Evolutionary conservation across 2,888 invertebrate species (phyloP), one percentile per base, ranked within the genome.

Genomic region (Macrophya alboannulata): DNA sequence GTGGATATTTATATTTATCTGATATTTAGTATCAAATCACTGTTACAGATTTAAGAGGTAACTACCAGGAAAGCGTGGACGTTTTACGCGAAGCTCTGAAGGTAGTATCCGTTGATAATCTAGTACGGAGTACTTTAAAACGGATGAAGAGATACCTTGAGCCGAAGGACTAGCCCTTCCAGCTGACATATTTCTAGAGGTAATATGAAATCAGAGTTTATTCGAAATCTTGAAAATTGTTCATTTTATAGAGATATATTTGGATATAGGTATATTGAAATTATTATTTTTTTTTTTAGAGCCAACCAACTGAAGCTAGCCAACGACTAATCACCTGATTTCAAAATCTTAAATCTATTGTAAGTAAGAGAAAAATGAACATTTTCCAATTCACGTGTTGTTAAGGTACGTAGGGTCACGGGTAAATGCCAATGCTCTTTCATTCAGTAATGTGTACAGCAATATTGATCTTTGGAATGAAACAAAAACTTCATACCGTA

Each of bases 11-110:
- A 40, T n/a, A 71, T n/a, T 40, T 21, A 62, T 62, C 25, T 0
- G 0, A 62, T 62, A 62, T 62, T 62, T 4, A 62, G 25, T 62
- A 45, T 25, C 17, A 25, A 74, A 15, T 62, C 6, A 62, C 31
- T 25, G n/a, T 43, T 81, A 8, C 94, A 89, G 94, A 94, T 21
- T 88, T 87, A 0, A 94, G 94, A 86, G 93, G 94, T 1, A 94
- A 95, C 74, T 88, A 91, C 6, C 94, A 94, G 65, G 95, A 95
- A 88, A 95, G 94, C 1, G 90, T 95, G 45, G 90, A 94, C 31
- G 91, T 93, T 25, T 92, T 96, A 31, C 94, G 95, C 84, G 92
- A 92, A 21, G 95, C 95, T 5, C 77, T 94, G 51, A 94, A 95
- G 37, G 25, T 43, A 21, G 21, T 43, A 4, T 21, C 81, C 6